Evolutionary conservation across 1,140 invertebrate species (phyloP).

Genomic region (Scylla paramamosain): DNA sequence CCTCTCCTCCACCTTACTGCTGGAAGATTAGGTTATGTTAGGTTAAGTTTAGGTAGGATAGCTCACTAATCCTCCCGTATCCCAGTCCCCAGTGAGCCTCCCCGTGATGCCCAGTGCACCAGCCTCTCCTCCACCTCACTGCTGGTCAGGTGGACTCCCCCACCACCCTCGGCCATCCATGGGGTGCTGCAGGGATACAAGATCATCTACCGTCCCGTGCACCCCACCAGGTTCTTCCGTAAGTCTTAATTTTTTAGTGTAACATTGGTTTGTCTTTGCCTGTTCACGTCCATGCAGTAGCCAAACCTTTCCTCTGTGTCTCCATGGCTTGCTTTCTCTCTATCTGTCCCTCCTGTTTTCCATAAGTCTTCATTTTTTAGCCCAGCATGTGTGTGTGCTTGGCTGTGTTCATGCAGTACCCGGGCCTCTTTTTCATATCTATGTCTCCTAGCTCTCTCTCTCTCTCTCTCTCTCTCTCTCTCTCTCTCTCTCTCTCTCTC

Average conservation of each 20-base stretch:
- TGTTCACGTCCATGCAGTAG: slow-evolving; percentile 74
- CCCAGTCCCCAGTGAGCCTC: slow-evolving; percentile 82
- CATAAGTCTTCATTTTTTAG: no score
- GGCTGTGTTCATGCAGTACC: no score
- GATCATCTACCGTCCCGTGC: slow-evolving; percentile 81
- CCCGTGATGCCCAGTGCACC: slow-evolving; percentile 80
- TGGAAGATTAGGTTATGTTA: slow-evolving; percentile 47
- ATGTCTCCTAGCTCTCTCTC: no score
- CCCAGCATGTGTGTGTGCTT: no score
- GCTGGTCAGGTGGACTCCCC: slow-evolving; percentile 80
- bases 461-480: no score
- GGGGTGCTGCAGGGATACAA: slow-evolving; percentile 84
- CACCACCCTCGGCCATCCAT: slow-evolving; percentile 82
- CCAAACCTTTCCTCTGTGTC: background rate
- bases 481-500: no score
- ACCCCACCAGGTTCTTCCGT: slow-evolving; percentile 74
- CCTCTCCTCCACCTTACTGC: slow-evolving; percentile 80
- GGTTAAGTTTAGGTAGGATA: no score
- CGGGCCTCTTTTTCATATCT: no score
- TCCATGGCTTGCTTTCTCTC: no score
- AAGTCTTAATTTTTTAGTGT: slow-evolving; percentile 24
- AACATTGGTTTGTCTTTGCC: slow-evolving; percentile 48
- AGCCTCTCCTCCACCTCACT: slow-evolving; percentile 80
- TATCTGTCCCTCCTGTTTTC: no score
- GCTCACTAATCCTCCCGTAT: slow-evolving; percentile 28